Base-by-base conservation (phyloP, 2,113 vertebrate species). In the Dascyllus trimaculatus region DNA sequence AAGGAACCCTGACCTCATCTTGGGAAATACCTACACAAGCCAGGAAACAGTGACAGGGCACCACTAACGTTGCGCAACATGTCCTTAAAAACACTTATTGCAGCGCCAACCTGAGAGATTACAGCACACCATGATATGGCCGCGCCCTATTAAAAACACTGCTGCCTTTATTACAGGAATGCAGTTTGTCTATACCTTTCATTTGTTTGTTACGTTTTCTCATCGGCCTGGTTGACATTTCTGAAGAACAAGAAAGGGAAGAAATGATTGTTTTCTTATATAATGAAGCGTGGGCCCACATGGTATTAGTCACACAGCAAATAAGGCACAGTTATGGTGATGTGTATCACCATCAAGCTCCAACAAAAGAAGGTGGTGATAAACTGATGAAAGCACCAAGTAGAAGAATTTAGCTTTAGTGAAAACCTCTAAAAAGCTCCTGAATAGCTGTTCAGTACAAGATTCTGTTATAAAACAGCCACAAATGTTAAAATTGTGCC, bases 21-120 rank as follows among this genome's bases (percentile, higher is more conserved):
- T 89, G 88, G 89, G 90, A 91, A 93, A 91, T 80, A 91, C 90
- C 89, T 76, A 26, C 45, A 72, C 15, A 46, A 65, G 74, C 87
- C 87, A 90, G 89, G 89, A 93, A 93, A 88, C 63, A 59, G 71
- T 92, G 89, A 91, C 91, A 52, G 58, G 74, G 67, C 75, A 71
- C 52, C 14, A 79, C 70, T 75, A 4, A 46, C 17, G 40, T 84
- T 90, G 85, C 32, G 57, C 75, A 89, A 89, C 86, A 17, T 60
- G 73, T 75, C 66, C 78, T 78, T 46, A 67, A 81, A 91, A 85
- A 64, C 81, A 76, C 71, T 78, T 58, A 32, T 24, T 52, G 48
- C 46, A 11, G 19, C 25, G 77, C 59, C 64, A 80, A 61, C 43
- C 22, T 11, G 51, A 80, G 56, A 64, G 24, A 62, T 69, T 62